A percentile compares a stretch with the other conserved stretches of the same genome.
These are phyloP conservation scores for Heliconius aoede DNA, from an alignment of 2,888 invertebrate genomes.

Conservation along the genomic window DNA sequence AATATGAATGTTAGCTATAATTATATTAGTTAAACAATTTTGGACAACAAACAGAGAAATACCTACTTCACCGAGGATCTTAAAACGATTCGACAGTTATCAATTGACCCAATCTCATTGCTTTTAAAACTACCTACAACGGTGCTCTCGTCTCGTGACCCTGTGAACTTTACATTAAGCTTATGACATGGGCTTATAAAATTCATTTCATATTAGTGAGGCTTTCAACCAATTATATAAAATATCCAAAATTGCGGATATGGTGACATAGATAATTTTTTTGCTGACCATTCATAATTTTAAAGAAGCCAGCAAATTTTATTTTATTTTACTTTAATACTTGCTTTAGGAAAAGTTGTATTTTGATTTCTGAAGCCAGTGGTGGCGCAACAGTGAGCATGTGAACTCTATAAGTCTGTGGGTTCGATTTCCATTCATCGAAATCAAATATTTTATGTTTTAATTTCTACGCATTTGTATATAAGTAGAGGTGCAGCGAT, in stretches of 20 bases:
- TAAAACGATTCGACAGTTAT: slow-evolving; percentile 55
- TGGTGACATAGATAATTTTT: not conserved
- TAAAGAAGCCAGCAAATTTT: not conserved
- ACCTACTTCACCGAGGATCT: slow-evolving; percentile 29
- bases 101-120: slow-evolving; percentile 73
- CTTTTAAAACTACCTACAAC: slow-evolving; percentile 50
- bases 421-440: no score
- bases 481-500: no score
- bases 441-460: no score
- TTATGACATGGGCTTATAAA: slow-evolving; percentile 33
- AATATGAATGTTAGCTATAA: not conserved
- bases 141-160: slow-evolving; percentile 53
- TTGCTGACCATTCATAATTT: not conserved
- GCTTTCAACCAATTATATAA: slow-evolving; percentile 28
- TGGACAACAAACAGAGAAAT: not conserved
- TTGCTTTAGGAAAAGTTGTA: not conserved
- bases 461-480: no score
- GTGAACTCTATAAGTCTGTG: no score
- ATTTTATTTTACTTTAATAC: not conserved
- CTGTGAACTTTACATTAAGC: slow-evolving; percentile 51
- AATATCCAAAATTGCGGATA: not conserved
- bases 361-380: no score
- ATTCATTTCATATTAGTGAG: slow-evolving; percentile 26
- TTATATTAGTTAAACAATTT: not conserved
- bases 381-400: no score